Base-by-base conservation (phyloP, 2,797 vertebrate species). In the Scolopax bukidnonensis region DNA sequence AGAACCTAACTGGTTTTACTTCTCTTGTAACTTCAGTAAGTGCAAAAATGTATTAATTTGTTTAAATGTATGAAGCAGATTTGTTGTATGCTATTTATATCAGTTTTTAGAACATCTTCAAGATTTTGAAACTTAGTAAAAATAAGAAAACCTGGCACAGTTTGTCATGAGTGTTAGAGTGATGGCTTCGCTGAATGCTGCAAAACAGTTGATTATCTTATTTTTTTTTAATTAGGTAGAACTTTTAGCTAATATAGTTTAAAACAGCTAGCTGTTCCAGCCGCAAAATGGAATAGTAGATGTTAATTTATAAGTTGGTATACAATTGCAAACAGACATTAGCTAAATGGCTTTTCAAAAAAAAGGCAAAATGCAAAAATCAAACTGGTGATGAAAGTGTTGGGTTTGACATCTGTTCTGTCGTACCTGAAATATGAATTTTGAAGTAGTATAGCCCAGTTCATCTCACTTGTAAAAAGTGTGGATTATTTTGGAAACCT, bases 291-390 rank as follows among this genome's bases (percentile, higher is more conserved):
- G 79, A 91, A 75, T 84, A 95, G 86, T 81, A 67, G 54, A 54
- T 94, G n/a, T 84, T 95, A 63, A 81, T 75, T 95, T 96, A 90
- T 36, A 96, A 95, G 71, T 89, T 95, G 80, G 74, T 90, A 92
- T 96, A 48, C 14, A 93, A 32, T 82, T 97, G 87, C 65, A 95
- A 92, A 92, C 73, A 96, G 90, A 74, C 87, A 90, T 94, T 93
- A 87, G 76, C 85, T 96, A 96, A 97, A 94, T 51, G 36, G 28
- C 18, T 59, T 56, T 59, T 54, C 1, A 43, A 16, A 36, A 70
- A 56, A n/a, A 59, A 61, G 19, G 12, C 16, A n/a, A 50, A 78
- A 67, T 48, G 15, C 1, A 33, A 48, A 91, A 84, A 33, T 90
- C 19, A 21, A 19, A 63, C 30, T 51, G 32, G 3, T 28, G 0